These are phyloP conservation scores for Synergus gifuensis DNA, from an alignment of 2,888 invertebrate species.

Conservation along the genomic window DNA sequence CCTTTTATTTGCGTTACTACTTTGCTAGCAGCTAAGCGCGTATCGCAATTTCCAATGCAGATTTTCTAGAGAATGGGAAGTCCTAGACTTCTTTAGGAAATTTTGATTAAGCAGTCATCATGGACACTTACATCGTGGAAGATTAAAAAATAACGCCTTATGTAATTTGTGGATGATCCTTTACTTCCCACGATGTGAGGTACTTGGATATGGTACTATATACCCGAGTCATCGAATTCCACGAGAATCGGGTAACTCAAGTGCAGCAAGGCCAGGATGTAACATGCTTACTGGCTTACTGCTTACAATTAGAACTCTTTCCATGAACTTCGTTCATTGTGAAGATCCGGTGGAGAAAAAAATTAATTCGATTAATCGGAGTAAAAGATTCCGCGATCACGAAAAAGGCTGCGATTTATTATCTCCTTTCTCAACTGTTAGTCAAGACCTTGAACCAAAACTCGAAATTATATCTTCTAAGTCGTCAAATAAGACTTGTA, in stretches of 20 bases:
- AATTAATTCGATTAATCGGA: constrained; percentile 1
- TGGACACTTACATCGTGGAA: background rate
- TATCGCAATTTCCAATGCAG: constrained; percentile 35
- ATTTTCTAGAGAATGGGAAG: constrained; percentile 22
- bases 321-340: constrained; percentile 30
- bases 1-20: constrained; percentile 31
- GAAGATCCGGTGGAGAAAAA: constrained; percentile 1
- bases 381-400: too few relatives aligned
- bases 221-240: constrained; percentile 57
- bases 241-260: constrained; percentile 52
- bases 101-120: background rate
- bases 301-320: constrained; percentile 34
- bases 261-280: constrained; percentile 49
- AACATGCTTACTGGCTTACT: constrained; percentile 48
- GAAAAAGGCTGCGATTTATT: too few relatives aligned
- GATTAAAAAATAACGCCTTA: background rate
- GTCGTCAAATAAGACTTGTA: too few relatives aligned
- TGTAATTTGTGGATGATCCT: background rate
- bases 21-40: constrained; percentile 17
- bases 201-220: constrained; percentile 46
- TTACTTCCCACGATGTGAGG: constrained; percentile 51
- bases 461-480: too few relatives aligned
- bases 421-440: too few relatives aligned
- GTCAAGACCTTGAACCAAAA: too few relatives aligned
- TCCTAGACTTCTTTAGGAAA: constrained; percentile 16